Evolutionary conservation across 2,888 invertebrate genomes (phyloP).

Genomic region (Junonia oenone): DNA sequence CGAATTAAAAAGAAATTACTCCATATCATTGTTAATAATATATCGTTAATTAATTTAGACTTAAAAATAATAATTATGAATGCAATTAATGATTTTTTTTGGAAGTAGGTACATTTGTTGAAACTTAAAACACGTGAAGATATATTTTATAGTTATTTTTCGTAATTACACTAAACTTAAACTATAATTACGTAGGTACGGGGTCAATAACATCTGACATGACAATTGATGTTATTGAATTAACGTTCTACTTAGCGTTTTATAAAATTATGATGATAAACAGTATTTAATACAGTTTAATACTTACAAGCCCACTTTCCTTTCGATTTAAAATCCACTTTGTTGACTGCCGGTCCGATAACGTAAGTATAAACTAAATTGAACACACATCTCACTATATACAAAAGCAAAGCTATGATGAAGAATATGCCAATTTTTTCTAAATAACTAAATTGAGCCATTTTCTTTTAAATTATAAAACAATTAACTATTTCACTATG

Average conservation of each 20-base stretch:
- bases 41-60: no score
- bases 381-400: conserved; percentile 42
- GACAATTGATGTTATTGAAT: no score
- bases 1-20: no score
- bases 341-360: conserved; percentile 76
- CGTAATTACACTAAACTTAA: no score
- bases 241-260: not conserved
- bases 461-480: conserved; percentile 32
- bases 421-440: conserved; percentile 72
- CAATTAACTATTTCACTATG: conserved; percentile 21
- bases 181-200: no score
- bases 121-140: no score
- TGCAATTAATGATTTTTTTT: no score
- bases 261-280: not conserved
- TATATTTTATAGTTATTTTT: no score
- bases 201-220: no score
- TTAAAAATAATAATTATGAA: no score
- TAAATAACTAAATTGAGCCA: conserved; percentile 46
- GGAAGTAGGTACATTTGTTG: no score
- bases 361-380: conserved; percentile 56
- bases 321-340: conserved; percentile 82
- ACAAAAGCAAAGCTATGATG: conserved; percentile 49
- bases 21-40: no score
- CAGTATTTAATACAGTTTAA: not conserved
- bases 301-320: conserved; percentile 91